Base-by-base conservation (phyloP, 2,797 vertebrate genomes). In the Syngnathus acus region DNA sequence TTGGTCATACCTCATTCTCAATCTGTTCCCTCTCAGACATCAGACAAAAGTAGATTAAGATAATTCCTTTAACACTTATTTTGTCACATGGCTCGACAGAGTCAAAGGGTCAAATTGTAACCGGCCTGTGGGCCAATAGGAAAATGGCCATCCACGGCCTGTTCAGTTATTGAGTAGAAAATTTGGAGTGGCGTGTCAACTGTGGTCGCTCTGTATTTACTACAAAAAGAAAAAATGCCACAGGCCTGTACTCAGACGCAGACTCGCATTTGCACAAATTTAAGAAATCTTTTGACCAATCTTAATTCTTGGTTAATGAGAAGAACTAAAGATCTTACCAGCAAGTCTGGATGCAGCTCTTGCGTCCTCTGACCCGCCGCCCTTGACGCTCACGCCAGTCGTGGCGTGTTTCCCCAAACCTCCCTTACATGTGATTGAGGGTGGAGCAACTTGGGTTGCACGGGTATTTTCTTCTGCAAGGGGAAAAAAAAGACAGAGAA, bases 311-410 rank as follows among this genome's bases (percentile, higher is more conserved):
- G 10, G 42, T 4, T 40, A 40, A 11, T 60, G 19, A 58, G 8
- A 39, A 13, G 63, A 72, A 68, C 62, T 14, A 48, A 53, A 13
- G 17, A 38, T 48, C 75, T 81, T 80, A 87, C 86, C 85, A 67
- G 67, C 79, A 51, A 73, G 75, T 65, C 69, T 55, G 51, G 9
- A 11, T 11, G 53, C 53, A 65, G 50, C n/a, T 45, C 64, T 67
- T 54, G 66, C 4, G 65, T 77, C 79, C 85, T 87, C 68, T 2
- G 37, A 11, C 19, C 19, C 3, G 39, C 39, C 5, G 13, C 59
- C 59, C 39, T 42, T 6, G 17, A 1, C 10, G 19, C n/a, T 61
- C 39, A 61, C 42, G 21, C 38, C 59, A 13, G 53, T 54, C 9
- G 23, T 23, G 4, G 4, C 39, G n/a, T 40, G 21, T 23, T 23